A percentile compares a stretch with the other conserved stretches of the same genome.
These are phyloP conservation scores for Opisthograptis luteolata DNA, from an alignment of 2,888 invertebrate species.

Conservation along the genomic window DNA sequence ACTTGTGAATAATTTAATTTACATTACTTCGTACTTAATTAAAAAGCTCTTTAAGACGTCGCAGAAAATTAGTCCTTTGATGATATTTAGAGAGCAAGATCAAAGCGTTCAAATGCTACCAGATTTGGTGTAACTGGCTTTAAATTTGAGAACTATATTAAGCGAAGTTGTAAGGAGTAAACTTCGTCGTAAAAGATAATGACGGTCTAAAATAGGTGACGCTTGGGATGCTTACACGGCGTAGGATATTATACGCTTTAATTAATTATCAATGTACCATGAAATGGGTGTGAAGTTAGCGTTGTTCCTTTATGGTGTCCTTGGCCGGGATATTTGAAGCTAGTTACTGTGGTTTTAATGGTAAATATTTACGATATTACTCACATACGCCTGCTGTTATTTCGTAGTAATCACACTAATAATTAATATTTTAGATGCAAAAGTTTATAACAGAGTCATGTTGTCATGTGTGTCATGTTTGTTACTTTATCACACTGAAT, in stretches of 20 bases:
- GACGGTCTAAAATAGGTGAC: conserved; percentile 44
- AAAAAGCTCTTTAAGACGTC: conserved; percentile 34
- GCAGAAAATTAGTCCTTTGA: conserved; percentile 26
- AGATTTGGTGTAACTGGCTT: conserved; percentile 31
- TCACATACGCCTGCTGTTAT: too few species aligned
- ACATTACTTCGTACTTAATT: conserved; percentile 31
- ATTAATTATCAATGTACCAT: conserved; percentile 47
- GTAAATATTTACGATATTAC: conserved; percentile 10
- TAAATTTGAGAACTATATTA: conserved; percentile 36
- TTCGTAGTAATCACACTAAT: too few species aligned
- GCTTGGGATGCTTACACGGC: conserved; percentile 33
- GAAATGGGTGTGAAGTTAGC: conserved; percentile 29
- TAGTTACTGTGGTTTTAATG: conserved; percentile 1
- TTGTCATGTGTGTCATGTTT: too few species aligned
- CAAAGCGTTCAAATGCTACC: conserved; percentile 37
- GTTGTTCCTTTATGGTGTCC: conserved; percentile 18
- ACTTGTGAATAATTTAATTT: conserved; percentile 26
- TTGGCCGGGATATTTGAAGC: conserved; percentile 13
- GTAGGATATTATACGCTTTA: conserved; percentile 45
- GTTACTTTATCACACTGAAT: too few species aligned
- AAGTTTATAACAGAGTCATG: too few species aligned
- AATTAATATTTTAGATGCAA: too few species aligned
- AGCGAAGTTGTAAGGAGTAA: conserved; percentile 20
- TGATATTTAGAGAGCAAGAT: conserved; percentile 28
- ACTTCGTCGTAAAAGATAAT: conserved; percentile 26